Conservation (phyloP, 2,888 invertebrate genomes). For the Drosophila multiciliata region DNA sequence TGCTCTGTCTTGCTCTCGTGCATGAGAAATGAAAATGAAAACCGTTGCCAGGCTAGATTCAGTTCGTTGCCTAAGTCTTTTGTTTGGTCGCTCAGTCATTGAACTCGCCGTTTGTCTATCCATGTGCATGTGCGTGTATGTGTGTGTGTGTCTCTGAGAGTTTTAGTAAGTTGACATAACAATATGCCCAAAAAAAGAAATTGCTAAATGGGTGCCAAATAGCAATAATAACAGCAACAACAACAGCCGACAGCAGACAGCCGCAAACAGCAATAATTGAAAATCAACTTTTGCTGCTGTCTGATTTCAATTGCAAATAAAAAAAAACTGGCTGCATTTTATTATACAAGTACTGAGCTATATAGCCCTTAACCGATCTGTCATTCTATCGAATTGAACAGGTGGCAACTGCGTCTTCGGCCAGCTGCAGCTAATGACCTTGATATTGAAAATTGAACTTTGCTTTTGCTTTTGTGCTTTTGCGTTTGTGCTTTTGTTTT, state of each 20-base stretch:
- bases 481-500: slow-evolving; percentile 22
- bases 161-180: slow-evolving; percentile 36
- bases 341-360: slow-evolving; percentile 35
- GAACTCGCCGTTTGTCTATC: slow-evolving; percentile 43
- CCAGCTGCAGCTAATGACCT: slow-evolving; percentile 78
- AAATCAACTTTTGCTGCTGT: slow-evolving; percentile 24
- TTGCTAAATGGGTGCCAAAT: slow-evolving; percentile 54
- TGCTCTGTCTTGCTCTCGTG: slow-evolving; percentile 18
- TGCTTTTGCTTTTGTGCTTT: slow-evolving; percentile 38
- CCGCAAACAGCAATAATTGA: slow-evolving; percentile 19
- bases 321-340: slow-evolving; percentile 23
- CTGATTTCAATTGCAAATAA: slow-evolving; percentile 69
- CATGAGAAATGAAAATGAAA: slow-evolving; percentile 80
- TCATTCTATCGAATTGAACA: slow-evolving; percentile 29
- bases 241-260: not conserved
- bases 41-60: slow-evolving; percentile 68
- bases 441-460: slow-evolving; percentile 80
- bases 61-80: slow-evolving; percentile 80
- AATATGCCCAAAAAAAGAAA: slow-evolving; percentile 25
- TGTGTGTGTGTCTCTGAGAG: slow-evolving; percentile 8
- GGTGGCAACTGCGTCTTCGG: slow-evolving; percentile 55
- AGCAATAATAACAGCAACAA: slow-evolving; percentile 7
- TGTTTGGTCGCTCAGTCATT: slow-evolving; percentile 65
- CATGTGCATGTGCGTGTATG: not conserved
- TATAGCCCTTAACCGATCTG: slow-evolving; percentile 9